These are phyloP conservation scores for Microcebus ravelobensis DNA, from an alignment of 2,113 vertebrate species.

Conservation along the genomic window DNA sequence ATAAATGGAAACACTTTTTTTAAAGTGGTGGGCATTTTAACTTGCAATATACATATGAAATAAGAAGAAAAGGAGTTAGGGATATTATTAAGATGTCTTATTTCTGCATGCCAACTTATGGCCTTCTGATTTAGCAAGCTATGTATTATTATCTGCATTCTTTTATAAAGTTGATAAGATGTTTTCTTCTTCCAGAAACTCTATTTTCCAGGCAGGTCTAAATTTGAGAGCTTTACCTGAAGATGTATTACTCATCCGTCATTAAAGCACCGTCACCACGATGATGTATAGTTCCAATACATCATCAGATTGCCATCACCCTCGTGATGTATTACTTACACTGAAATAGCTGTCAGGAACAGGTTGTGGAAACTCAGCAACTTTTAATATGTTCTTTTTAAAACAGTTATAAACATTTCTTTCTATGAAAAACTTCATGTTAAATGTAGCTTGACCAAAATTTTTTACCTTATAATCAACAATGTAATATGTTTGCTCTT, in stretches of 20 bases:
- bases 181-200: constrained; percentile 67
- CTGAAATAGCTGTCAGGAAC: constrained; percentile 67
- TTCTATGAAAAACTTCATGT: constrained; percentile 52
- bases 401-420: constrained; percentile 54
- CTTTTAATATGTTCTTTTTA: constrained; percentile 71
- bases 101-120: constrained; percentile 62
- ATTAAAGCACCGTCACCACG: constrained; percentile 71
- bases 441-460: constrained; percentile 22
- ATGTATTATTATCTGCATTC: constrained; percentile 40
- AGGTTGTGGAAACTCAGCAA: constrained; percentile 72
- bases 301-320: constrained; percentile 81
- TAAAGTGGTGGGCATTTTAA: background rate
- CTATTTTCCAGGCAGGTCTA: constrained; percentile 68
- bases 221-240: constrained; percentile 81
- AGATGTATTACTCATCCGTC: constrained; percentile 84
- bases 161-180: constrained; percentile 72
- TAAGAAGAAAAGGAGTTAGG: background rate
- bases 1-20: background rate
- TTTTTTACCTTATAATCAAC: background rate
- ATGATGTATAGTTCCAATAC: constrained; percentile 84
- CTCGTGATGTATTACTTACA: constrained; percentile 79
- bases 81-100: constrained; percentile 17
- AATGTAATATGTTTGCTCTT: background rate
- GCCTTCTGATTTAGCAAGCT: constrained; percentile 68
- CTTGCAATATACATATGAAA: background rate